Conservation (phyloP, 2,888 invertebrate species). For the Cantharis flavilabris region DNA sequence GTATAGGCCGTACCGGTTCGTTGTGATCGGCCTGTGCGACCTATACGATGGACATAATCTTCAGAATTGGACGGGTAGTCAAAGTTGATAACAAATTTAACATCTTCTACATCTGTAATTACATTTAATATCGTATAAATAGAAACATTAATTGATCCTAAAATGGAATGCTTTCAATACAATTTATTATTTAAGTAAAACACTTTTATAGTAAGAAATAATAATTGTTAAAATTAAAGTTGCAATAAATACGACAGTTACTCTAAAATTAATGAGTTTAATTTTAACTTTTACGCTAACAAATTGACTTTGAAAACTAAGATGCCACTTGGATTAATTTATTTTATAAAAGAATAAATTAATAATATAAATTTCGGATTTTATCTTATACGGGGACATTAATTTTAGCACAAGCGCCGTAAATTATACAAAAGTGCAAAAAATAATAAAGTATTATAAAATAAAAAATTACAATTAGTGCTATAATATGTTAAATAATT, state of each 20-base stretch:
- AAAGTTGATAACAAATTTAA: constrained; percentile 98
- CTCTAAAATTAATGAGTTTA: neutral
- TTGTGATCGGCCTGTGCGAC: constrained; percentile 91
- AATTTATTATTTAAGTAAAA: neutral
- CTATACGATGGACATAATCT: constrained; percentile 97
- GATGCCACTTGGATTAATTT: neutral
- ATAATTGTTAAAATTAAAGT: neutral
- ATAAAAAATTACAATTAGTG: neutral
- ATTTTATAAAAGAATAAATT: too few species aligned
- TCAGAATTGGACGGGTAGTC: constrained; percentile 97
- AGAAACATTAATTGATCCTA: neutral
- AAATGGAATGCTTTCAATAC: neutral
- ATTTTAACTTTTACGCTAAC: neutral
- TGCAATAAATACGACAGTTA: neutral
- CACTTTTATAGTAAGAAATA: neutral
- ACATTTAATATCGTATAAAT: neutral
- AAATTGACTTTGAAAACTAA: neutral
- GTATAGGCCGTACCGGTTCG: constrained; percentile 96
- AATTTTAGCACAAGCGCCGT: neutral
- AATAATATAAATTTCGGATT: too few species aligned
- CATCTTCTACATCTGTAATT: constrained; percentile 93
- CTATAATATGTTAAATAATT: neutral
- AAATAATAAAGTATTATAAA: neutral
- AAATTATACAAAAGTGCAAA: neutral
- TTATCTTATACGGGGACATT: neutral